phyloP scores from a whole-genome alignment of 2,113 vertebrate species.

The Misgurnus mizolepis region DNA sequence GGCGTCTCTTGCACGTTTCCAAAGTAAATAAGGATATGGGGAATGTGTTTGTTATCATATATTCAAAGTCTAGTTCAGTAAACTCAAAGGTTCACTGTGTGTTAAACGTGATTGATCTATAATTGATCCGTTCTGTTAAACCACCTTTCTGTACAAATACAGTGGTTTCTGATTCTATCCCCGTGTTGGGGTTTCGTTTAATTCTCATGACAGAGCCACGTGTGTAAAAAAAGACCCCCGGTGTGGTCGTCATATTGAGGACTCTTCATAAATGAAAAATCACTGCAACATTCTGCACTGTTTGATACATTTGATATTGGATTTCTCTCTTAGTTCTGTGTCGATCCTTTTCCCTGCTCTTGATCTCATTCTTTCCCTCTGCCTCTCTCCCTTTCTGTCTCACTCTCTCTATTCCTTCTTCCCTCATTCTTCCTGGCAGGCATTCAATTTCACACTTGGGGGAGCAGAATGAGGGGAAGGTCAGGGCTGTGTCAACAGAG shows the following conservation, averaged over 20 bases:
- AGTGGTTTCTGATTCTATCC: not conserved
- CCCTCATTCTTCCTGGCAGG: slow-evolving; percentile 54
- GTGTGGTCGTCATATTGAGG: slow-evolving; percentile 5
- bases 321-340: slow-evolving; percentile 54
- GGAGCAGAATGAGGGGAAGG: slow-evolving; percentile 60
- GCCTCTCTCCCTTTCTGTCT: slow-evolving; percentile 23
- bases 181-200: not conserved
- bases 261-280: slow-evolving; percentile 53
- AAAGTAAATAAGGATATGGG: not conserved
- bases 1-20: not conserved
- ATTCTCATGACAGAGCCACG: not conserved
- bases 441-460: slow-evolving; percentile 65
- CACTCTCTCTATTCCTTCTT: slow-evolving; percentile 26
- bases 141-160: not conserved
- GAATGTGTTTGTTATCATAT: not conserved
- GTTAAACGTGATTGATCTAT: too few species aligned
- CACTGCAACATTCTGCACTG: slow-evolving; percentile 46
- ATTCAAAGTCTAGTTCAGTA: not conserved
- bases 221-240: slow-evolving; percentile 10
- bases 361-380: slow-evolving; percentile 25
- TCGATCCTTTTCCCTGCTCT: slow-evolving; percentile 36
- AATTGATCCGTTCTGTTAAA: not conserved
- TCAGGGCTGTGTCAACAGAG: slow-evolving; percentile 61
- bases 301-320: slow-evolving; percentile 55
- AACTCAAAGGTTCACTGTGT: not conserved